A percentile compares a stretch with the other conserved stretches of the same genome.
Evolutionary conservation across 2,888 invertebrate genomes (phyloP).

Genomic region (Aethes cnicana): DNA sequence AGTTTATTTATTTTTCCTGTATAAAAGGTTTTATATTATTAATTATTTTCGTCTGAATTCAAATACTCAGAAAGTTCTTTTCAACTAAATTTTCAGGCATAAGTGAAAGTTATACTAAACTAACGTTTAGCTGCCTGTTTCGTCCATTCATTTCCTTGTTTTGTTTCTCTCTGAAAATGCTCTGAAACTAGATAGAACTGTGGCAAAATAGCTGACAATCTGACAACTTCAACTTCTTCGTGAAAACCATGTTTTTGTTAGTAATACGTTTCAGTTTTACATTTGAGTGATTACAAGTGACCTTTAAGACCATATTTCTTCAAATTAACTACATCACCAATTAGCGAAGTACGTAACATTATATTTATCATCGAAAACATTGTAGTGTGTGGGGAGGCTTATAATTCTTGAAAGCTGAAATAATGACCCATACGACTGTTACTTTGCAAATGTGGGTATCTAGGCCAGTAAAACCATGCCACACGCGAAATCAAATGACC

Average conservation of each 20-base stretch:
- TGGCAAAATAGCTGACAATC: conserved; percentile 48
- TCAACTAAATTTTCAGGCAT: rapidly evolving
- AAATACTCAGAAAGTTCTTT: too few relatives aligned
- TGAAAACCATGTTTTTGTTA: too few relatives aligned
- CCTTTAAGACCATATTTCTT: conserved; percentile 7
- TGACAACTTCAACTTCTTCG: too few relatives aligned
- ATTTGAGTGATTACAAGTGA: neutral
- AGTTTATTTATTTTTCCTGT: neutral
- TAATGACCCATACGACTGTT: too few relatives aligned
- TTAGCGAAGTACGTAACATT: conserved; percentile 7
- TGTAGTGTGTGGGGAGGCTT: too few relatives aligned
- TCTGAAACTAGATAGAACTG: conserved; percentile 55
- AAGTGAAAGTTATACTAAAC: too few relatives aligned
- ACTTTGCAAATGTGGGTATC: too few relatives aligned
- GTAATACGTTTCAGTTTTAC: neutral
- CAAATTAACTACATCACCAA: conserved; percentile 23
- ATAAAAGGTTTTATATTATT: neutral
- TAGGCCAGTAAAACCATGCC: too few relatives aligned
- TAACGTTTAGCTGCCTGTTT: conserved; percentile 1
- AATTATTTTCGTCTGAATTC: neutral
- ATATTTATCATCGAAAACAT: neutral
- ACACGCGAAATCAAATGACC: too few relatives aligned
- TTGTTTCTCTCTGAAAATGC: conserved; percentile 31
- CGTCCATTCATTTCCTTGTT: conserved; percentile 35
- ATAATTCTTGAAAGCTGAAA: too few relatives aligned